Evolutionary conservation across 2,888 invertebrate genomes (phyloP).

Genomic region (Cyaniris semiargus): DNA sequence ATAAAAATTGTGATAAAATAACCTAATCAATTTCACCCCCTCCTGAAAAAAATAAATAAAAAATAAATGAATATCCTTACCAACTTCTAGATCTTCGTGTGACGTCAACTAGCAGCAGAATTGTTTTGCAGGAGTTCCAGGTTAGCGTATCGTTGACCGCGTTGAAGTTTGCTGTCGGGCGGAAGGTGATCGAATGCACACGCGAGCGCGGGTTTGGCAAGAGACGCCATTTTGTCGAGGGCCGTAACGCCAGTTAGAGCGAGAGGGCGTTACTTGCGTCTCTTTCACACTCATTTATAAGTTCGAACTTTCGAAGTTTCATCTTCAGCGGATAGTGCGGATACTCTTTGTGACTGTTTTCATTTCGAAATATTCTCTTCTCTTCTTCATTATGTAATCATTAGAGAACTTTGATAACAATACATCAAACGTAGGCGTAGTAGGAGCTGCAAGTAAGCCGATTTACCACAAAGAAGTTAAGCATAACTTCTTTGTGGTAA

Average conservation of each 20-base stretch:
- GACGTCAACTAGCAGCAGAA: neutral
- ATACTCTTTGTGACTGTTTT: slow-evolving; percentile 24
- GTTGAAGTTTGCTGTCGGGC: slow-evolving; percentile 52
- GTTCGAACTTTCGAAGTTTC: neutral
- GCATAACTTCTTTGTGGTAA: no score
- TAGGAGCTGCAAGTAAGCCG: neutral
- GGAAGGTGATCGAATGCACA: slow-evolving; percentile 51
- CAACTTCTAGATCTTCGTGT: slow-evolving; percentile 36
- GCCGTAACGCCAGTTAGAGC: slow-evolving; percentile 55
- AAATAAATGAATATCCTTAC: slow-evolving; percentile 36
- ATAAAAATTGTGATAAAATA: neutral
- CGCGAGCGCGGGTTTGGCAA: slow-evolving; percentile 44
- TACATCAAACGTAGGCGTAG: neutral
- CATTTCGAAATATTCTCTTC: slow-evolving; percentile 25
- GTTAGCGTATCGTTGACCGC: slow-evolving; percentile 44
- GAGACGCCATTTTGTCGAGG: slow-evolving; percentile 66
- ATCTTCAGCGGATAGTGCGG: neutral
- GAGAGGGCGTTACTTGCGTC: slow-evolving; percentile 47
- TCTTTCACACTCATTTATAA: slow-evolving; percentile 34
- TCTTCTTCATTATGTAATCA: slow-evolving; percentile 28
- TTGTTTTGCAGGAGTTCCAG: slow-evolving; percentile 37
- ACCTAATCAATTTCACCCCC: neutral
- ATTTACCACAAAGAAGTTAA: no score
- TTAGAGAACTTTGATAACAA: neutral
- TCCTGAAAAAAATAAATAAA: slow-evolving; percentile 25